These are phyloP conservation scores for Iguana delicatissima DNA, from an alignment of 2,797 vertebrate genomes.

Conservation along the genomic window DNA sequence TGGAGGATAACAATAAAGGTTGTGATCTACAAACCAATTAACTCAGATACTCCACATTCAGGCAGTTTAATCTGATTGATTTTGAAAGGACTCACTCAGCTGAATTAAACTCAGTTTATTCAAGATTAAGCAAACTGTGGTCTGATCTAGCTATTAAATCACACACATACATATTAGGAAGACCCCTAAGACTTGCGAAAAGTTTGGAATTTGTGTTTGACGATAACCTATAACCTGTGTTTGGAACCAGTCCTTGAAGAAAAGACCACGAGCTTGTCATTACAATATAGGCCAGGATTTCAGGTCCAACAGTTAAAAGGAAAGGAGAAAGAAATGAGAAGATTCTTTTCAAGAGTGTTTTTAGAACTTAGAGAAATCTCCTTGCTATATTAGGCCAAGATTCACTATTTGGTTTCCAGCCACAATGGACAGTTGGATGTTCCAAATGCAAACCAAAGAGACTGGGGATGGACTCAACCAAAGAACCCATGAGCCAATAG, in stretches of 20 bases:
- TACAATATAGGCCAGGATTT: constrained; percentile 17
- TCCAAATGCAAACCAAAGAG: constrained; percentile 48
- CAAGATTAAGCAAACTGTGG: not conserved
- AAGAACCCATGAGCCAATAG: constrained; percentile 25
- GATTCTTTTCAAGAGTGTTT: not conserved
- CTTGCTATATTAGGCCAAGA: constrained; percentile 25
- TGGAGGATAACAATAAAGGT: not conserved
- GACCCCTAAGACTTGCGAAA: constrained; percentile 40
- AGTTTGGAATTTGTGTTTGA: constrained; percentile 55
- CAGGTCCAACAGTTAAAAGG: not conserved
- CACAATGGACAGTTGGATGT: not conserved
- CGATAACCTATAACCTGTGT: constrained; percentile 19
- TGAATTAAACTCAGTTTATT: not conserved
- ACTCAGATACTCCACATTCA: not conserved
- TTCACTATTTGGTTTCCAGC: not conserved
- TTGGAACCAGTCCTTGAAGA: constrained; percentile 34
- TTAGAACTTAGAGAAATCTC: not conserved
- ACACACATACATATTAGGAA: constrained; percentile 3
- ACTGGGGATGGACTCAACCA: constrained; percentile 15
- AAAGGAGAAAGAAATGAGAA: not conserved
- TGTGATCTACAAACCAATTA: not conserved
- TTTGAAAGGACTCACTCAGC: not conserved
- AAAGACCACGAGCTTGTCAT: constrained; percentile 22
- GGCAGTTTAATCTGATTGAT: not conserved
- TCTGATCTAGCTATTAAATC: not conserved